A percentile compares a stretch with the other conserved stretches of the same genome.
These are phyloP conservation scores for Pemphredon lugubris DNA, from an alignment of 2,888 invertebrate species.

Conservation along the genomic window DNA sequence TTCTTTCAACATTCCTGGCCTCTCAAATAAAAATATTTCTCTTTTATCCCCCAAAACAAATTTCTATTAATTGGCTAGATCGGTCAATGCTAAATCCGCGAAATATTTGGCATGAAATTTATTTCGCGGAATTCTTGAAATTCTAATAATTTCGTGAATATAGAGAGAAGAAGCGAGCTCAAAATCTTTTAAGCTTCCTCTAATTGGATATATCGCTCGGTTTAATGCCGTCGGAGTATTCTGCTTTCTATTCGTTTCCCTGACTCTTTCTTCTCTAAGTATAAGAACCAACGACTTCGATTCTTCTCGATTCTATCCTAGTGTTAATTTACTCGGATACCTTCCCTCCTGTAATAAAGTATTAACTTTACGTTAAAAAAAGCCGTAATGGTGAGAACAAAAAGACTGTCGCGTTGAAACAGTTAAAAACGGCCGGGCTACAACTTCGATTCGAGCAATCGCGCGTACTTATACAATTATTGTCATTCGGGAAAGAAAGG, in stretches of 20 bases:
- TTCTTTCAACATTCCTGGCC: neutral
- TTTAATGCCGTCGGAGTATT: conserved; percentile 37
- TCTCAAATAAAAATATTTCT: neutral
- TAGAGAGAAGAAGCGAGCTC: conserved; percentile 7
- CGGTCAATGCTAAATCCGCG: neutral
- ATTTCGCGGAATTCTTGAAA: conserved; percentile 17
- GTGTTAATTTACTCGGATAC: too few relatives aligned
- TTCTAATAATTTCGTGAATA: conserved; percentile 32
- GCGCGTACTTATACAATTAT: too few relatives aligned
- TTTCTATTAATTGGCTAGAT: neutral
- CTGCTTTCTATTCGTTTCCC: too few relatives aligned
- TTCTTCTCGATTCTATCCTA: neutral
- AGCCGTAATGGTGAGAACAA: too few relatives aligned
- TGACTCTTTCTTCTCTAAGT: neutral
- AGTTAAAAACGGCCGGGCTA: too few relatives aligned
- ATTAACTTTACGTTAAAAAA: too few relatives aligned
- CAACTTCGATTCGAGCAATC: too few relatives aligned
- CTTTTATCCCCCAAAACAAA: neutral
- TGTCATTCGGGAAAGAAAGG: too few relatives aligned
- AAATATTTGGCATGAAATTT: conserved; percentile 37
- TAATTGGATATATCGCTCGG: conserved; percentile 50
- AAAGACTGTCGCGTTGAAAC: too few relatives aligned
- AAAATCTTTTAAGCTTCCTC: conserved; percentile 33
- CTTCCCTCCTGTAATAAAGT: too few relatives aligned
- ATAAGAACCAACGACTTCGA: neutral